Evolutionary conservation across 2,113 vertebrate species (phyloP), one percentile per base, ranked within the genome.

Genomic region (Grantiella picta): DNA sequence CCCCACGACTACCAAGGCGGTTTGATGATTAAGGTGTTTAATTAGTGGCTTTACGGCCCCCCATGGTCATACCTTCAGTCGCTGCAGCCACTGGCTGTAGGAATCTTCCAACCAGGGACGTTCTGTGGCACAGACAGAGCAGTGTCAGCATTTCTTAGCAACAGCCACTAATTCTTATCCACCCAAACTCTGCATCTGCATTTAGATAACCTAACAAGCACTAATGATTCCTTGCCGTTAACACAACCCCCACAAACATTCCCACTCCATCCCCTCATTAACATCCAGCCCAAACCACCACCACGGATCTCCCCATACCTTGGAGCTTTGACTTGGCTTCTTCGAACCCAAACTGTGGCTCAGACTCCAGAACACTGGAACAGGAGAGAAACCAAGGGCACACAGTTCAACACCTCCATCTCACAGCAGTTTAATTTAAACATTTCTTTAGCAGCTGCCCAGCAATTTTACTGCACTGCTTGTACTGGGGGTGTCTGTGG

Each of bases 321-420:
- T 99, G 99, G 82, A 99, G 81, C 82, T 99, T 99, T 65, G 95
- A 98, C 96, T 99, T 99, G 5, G 99, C 99, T 96, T 99, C 98
- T 94, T 99, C 99, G 94, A 99, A 99, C 54, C 99, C 99, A 95
- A 99, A 99, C 57, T 98, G 98, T 4, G 99, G 98, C 96, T 99
- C 98, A 9, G 99, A 99, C 29, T 99, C 99, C 19, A 99, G 98
- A 75, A 99, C 99, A 0, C 99, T 99, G 96, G 10, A 53, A 6
- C 38, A 63, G 85, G 65, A 80, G 50, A 93, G 60, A 75, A 69
- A 93, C 23, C 69, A 73, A 91, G 10, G 29, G 56, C 10, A 78
- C 10, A 2, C 16, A 63, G 70, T 28, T 94, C 73, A 83, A 44
- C 28, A 54, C 12, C 76, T 56, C 65, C 15, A 8, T 4, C 73